Conservation (phyloP, 1,140 invertebrate genomes). For the Eupristina koningsbergeri region DNA sequence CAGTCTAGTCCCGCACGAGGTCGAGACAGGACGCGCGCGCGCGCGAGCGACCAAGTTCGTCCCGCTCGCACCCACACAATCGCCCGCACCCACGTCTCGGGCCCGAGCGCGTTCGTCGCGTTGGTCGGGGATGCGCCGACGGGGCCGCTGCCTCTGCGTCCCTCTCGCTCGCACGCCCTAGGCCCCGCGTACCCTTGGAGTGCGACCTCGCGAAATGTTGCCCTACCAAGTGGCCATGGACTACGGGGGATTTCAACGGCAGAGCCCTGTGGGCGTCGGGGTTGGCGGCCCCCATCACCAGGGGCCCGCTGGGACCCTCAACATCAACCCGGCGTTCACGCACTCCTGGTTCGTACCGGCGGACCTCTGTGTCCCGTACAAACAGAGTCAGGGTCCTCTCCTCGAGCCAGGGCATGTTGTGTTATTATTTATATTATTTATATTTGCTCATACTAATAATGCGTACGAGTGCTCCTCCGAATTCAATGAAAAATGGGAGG, state of each 20-base stretch:
- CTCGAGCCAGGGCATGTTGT: conserved; percentile 92
- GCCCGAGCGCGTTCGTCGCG: background rate
- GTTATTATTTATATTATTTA: conserved; percentile 70
- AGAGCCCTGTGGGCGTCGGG: conserved; percentile 79
- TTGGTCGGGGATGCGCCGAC: too few relatives aligned
- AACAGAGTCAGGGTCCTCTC: conserved; percentile 83
- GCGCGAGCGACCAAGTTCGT: background rate
- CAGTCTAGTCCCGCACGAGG: conserved; percentile 55
- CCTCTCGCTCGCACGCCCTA: too few relatives aligned
- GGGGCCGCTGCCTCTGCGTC: too few relatives aligned
- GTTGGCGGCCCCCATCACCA: conserved; percentile 73
- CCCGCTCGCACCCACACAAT: conserved; percentile 1
- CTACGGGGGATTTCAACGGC: conserved; percentile 86
- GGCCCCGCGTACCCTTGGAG: too few relatives aligned
- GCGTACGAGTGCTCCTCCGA: too few relatives aligned
- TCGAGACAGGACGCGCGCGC: conserved; percentile 25
- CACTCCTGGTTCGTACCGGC: conserved; percentile 94
- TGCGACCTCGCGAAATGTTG: conserved; percentile 77
- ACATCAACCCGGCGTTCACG: conserved; percentile 82
- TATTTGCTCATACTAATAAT: background rate
- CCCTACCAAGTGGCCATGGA: conserved; percentile 93
- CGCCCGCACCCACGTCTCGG: conserved; percentile 1
- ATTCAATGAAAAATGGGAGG: too few relatives aligned
- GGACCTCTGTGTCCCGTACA: conserved; percentile 89
- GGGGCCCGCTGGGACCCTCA: conserved; percentile 70